Percentiles rank a stretch among this genome's conserved stretches.
These are phyloP conservation scores for Cephalopachus bancanus DNA, from an alignment of 2,797 vertebrate species.

Conservation along the genomic window DNA sequence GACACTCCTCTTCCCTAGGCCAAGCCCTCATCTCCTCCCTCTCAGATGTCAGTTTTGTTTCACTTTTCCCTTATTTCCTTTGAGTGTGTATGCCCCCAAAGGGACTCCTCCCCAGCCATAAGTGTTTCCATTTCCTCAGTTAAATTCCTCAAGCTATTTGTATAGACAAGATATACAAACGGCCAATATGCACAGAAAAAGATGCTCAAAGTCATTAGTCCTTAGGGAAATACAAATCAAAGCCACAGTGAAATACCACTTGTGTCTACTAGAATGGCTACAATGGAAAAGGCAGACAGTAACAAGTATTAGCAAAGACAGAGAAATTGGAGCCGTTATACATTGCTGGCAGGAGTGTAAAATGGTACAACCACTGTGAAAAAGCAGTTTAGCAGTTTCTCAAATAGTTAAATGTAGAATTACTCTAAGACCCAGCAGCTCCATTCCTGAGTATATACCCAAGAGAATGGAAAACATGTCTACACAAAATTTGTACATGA, in stretches of 20 bases:
- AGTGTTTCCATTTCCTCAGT: constrained; percentile 40
- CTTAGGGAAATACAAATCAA: constrained; percentile 40
- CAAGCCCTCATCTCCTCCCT: background rate
- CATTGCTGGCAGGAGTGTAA: background rate
- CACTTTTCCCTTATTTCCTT: background rate
- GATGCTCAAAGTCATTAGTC: background rate
- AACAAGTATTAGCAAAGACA: background rate
- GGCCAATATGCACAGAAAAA: constrained; percentile 9
- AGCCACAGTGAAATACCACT: background rate
- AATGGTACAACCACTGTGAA: background rate
- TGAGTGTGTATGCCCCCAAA: background rate
- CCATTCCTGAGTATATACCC: background rate
- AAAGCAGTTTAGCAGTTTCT: constrained; percentile 7
- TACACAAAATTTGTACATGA: background rate
- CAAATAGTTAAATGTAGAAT: background rate
- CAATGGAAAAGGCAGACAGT: background rate
- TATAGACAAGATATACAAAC: background rate
- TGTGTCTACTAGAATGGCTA: background rate
- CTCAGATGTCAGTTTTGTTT: constrained; percentile 28
- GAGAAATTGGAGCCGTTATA: background rate
- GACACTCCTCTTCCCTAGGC: background rate
- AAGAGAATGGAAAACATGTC: background rate
- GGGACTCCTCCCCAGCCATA: background rate
- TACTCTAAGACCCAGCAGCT: background rate
- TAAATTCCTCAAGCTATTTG: constrained; percentile 6